Base-by-base conservation (phyloP, 2,113 vertebrate species). In the Paracanthobrama guichenoti region DNA sequence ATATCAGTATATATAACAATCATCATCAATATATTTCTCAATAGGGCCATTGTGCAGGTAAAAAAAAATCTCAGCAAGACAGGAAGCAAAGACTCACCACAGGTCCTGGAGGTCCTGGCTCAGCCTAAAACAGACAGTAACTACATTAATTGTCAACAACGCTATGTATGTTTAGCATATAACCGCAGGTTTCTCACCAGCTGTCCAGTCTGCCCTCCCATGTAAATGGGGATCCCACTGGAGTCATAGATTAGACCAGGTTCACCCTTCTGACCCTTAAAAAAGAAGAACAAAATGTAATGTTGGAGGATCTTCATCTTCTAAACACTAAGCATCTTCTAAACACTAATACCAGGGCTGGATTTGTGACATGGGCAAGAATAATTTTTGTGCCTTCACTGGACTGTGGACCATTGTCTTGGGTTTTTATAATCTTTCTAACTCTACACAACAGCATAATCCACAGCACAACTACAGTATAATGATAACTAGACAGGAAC, bases 181-280 rank as follows among this genome's bases (percentile, higher is more conserved):
- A 76, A 16, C 46, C 8, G 1, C 31, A n/a, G 22, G n/a, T 73
- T 10, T 35, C 69, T 85, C 87, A 94, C 93, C 88, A 31, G 89
- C 24, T 67, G 28, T 79, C 91, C 92, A 26, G 83, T 48, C 39
- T 90, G 77, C 10, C 89, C 90, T 20, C 90, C 91, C 16, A 90
- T 78, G 78, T 90, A 87, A 55, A 87, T 20, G 11, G 90, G 87
- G 22, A 3, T 90, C 59, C 92, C 92, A 66, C 93, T 92, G 6
- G 88, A 77, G 0, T 90, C 93, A 59, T 86, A 3, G 44, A 92
- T 84, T 73, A 93, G 7, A 4, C 94, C 93, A 1, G 93, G 92
- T 9, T 95, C 94, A 84, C 94, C 94, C 85, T 95, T 95, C 84
- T 92, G 59, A 14, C 94, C 94, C 94, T 95, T 84, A 75, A 86